Conservation (phyloP, 2,888 invertebrate genomes). For the Odontomyia ornata region DNA sequence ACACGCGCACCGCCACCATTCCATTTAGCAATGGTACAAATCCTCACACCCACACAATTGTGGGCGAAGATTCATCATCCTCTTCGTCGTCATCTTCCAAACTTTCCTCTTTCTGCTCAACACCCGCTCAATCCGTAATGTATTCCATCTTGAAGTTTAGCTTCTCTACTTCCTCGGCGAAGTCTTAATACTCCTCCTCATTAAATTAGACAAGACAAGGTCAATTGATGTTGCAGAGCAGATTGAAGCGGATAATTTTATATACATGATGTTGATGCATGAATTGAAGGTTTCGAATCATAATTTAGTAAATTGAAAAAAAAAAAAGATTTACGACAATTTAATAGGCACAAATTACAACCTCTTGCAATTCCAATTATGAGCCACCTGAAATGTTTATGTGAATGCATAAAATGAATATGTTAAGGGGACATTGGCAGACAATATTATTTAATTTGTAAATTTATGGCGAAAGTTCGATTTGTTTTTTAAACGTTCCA, state of each 20-base stretch:
- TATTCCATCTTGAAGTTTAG: not conserved
- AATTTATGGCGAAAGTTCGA: no score
- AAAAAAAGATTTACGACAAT: constrained; percentile 10
- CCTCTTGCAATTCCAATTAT: constrained; percentile 37
- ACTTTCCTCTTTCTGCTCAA: not conserved
- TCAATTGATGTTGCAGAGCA: constrained; percentile 6
- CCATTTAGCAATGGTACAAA: not conserved
- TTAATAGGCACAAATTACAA: constrained; percentile 30
- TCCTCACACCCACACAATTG: constrained; percentile 12
- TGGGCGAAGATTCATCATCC: constrained; percentile 23
- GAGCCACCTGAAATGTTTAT: constrained; percentile 12
- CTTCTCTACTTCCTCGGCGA: constrained; percentile 4
- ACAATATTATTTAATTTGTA: no score
- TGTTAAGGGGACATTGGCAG: not conserved
- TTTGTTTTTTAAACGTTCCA: no score
- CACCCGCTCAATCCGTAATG: not conserved
- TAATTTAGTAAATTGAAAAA: constrained; percentile 13
- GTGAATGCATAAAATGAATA: not conserved
- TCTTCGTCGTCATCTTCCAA: constrained; percentile 1
- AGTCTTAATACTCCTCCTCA: not conserved
- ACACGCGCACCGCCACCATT: not conserved
- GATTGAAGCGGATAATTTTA: not conserved
- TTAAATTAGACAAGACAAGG: constrained; percentile 43
- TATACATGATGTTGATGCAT: not conserved
- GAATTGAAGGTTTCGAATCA: not conserved